phyloP scores from a whole-genome alignment of 2,113 vertebrate genomes.

The Oryzias melastigma region DNA sequence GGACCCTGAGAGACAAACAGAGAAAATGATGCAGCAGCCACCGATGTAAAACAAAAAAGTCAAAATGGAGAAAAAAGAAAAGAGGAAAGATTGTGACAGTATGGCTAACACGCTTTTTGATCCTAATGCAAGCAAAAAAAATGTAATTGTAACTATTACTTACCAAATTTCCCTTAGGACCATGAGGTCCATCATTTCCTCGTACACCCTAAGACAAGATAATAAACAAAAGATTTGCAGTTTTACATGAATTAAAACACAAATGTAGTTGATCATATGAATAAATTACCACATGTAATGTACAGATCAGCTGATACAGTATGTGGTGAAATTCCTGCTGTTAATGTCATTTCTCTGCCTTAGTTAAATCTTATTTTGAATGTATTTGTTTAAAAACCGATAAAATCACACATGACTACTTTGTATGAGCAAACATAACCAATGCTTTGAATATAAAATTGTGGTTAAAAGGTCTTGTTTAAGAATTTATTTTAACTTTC shows the following conservation, averaged over 20 bases:
- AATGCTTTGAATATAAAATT: no score
- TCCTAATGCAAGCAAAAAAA: fast-evolving
- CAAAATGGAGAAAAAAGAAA: neutral
- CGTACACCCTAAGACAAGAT: constrained; percentile 84
- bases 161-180: constrained; percentile 97
- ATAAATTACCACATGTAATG: fast-evolving
- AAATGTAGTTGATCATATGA: neutral
- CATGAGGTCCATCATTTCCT: constrained; percentile 89
- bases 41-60: neutral
- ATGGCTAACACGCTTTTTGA: neutral
- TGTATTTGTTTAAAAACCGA: no score
- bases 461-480: no score
- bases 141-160: constrained; percentile 57
- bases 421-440: no score
- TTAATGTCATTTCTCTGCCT: no score
- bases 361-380: no score
- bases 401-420: no score
- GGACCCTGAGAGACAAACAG: constrained; percentile 78
- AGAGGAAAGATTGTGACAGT: fast-evolving
- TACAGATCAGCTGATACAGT: neutral
- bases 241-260: neutral
- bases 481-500: no score
- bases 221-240: neutral
- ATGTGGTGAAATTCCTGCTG: neutral
- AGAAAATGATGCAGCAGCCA: neutral